Conservation (phyloP, 2,888 invertebrate species). For the Frankliniella intonsa region DNA sequence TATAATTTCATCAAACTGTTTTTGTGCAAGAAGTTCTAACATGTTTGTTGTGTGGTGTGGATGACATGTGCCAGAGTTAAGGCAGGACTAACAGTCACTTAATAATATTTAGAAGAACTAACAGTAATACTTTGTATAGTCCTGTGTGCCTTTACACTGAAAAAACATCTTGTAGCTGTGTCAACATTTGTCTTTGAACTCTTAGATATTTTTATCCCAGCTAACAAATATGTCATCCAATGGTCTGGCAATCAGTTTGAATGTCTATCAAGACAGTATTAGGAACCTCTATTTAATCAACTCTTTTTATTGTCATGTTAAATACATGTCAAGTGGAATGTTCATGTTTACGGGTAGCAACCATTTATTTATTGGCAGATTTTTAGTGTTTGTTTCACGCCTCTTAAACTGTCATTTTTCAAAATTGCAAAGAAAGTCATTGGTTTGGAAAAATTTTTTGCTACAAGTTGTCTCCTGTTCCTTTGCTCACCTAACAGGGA, state of each 20-base stretch:
- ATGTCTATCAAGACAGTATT: neutral
- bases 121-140: constrained; percentile 13
- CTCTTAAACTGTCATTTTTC: too few relatives aligned
- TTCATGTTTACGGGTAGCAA: constrained; percentile 18
- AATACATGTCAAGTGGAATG: neutral
- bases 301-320: neutral
- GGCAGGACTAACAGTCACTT: constrained; percentile 14
- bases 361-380: neutral
- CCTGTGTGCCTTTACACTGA: neutral
- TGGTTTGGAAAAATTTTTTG: too few relatives aligned
- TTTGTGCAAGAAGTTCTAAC: constrained; percentile 21
- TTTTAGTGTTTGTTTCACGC: too few relatives aligned
- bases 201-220: neutral
- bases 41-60: constrained; percentile 22
- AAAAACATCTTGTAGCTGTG: constrained; percentile 16
- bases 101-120: neutral
- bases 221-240: constrained; percentile 1
- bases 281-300: neutral
- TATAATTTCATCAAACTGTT: neutral
- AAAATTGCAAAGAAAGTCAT: too few relatives aligned
- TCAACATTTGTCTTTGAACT: neutral
- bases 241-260: neutral
- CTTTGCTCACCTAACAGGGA: neutral
- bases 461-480: neutral
- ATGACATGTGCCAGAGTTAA: constrained; percentile 5